Evolutionary conservation across 2,888 invertebrate species (phyloP), one percentile per base, ranked within the genome.

Genomic region (Rhodophaea formosa): DNA sequence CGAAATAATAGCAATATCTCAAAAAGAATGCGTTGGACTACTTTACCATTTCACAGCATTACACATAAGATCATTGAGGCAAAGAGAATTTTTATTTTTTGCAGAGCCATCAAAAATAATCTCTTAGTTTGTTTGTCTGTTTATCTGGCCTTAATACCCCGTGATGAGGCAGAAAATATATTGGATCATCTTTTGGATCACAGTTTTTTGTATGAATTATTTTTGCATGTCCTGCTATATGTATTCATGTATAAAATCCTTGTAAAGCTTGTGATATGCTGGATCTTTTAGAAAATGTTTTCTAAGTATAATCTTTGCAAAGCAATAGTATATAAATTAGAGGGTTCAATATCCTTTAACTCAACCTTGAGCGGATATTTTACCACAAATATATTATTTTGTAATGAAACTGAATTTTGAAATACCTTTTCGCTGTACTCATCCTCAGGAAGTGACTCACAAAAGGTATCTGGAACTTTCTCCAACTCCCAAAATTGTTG

Each of bases 161-260:
- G 16, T 58, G 53, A 43, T 58, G 58, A 7, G 54, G 53, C 35
- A 58, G 14, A 16, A 54, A 58, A 39, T 53, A 58, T 12, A 49
- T 1, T 32, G 58, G 49, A 12, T 58, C 45, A 51, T 55, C 23
- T 14, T 44, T 43, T 8, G 54, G 30, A 49, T 58, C 49, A 54
- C 58, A 23, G 44, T 58, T 58, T 17, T 32, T 43, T 43, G 29
- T 32, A 51, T 58, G 32, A 44, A 55, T n/a, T n/a, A n/a, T n/a
- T 54, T 16, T n/a, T 49, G 43, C 43, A 43, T 43, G 43, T 2
- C 43, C 43, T 7, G 7, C 14, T 43, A 6, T 43, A 58, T 30
- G 45, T 58, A 55, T 23, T 58, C 58, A 39, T 58, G 53, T 47
- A 58, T 58, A 30, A 53, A 54, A 15, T 58, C 23, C 30, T 58